Base-by-base conservation (phyloP, 2,113 vertebrate genomes). In the Pao palembangensis region DNA sequence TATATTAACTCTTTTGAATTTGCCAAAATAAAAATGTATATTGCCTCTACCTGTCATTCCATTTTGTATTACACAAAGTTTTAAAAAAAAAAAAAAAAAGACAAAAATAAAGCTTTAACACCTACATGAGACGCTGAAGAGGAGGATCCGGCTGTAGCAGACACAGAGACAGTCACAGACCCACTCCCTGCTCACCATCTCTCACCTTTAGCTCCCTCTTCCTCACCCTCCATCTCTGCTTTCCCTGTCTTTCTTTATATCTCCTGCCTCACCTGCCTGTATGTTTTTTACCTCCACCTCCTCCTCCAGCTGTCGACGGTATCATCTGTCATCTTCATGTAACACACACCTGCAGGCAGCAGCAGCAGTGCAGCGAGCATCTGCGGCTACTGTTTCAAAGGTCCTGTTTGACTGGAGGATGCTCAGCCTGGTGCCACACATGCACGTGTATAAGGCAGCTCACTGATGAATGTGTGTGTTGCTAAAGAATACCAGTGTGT, bases 61-160 rank as follows among this genome's bases (percentile, higher is more conserved):
- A 38, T 38, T 3, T 38, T 38, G 11, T 38, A 38, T 38, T 13
- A 51, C 31, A 28, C 18, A 50, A 47, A 19, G 16, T 19, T 25
- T 28, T 23, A 23, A 23, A 3, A 23, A 23, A 23, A 23, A 3
- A 53, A 49, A 62, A 1, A 18, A 18, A 8, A n/a, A 19, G 1
- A 4, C n/a, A 18, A 2, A 18, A 17, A 49, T 19, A 10, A 19
- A 10, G 47, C n/a, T 42, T 4, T 65, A 7, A 52, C 44, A 38
- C 96, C 92, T 98, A 99, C 96, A 97, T 67, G 90, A 94, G 92
- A 97, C 94, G 80, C 91, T 93, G 94, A 94, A 96, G 83, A 98
- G 89, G 85, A 96, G 25, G 88, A 94, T 78, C 67, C 94, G 94
- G 85, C 90, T 88, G 90, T 92, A 93, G 91, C 94, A 99, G 88